These are phyloP conservation scores for Ischnura elegans DNA, from an alignment of 2,888 invertebrate species.

Conservation along the genomic window DNA sequence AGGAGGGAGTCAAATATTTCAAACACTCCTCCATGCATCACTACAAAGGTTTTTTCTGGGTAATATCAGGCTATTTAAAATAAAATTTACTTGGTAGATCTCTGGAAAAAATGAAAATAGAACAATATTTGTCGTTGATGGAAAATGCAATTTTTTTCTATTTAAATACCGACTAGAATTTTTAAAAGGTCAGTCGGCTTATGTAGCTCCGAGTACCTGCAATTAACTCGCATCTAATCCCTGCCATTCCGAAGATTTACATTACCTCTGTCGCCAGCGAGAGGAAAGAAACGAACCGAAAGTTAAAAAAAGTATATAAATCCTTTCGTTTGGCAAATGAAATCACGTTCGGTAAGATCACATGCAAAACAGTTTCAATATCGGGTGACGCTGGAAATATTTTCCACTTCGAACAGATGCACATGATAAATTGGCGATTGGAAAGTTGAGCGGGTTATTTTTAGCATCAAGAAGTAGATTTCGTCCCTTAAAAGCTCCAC, in stretches of 20 bases:
- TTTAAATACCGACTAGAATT: too few relatives aligned
- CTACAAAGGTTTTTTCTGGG: too few relatives aligned
- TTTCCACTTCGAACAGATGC: background rate
- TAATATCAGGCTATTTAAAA: too few relatives aligned
- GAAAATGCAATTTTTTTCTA: too few relatives aligned
- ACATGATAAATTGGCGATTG: background rate
- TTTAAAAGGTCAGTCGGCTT: too few relatives aligned
- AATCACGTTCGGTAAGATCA: background rate
- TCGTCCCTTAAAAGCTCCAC: background rate
- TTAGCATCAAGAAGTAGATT: background rate
- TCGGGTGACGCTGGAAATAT: background rate
- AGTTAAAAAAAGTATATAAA: background rate
- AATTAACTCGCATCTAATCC: background rate
- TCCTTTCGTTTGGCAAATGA: too few relatives aligned
- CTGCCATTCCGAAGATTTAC: background rate
- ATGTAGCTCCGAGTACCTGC: background rate
- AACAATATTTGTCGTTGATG: too few relatives aligned
- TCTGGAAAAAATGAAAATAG: too few relatives aligned
- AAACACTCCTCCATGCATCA: background rate
- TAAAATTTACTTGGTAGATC: too few relatives aligned
- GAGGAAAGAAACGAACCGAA: background rate
- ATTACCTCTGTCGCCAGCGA: background rate
- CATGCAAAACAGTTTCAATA: background rate
- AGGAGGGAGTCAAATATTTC: too few relatives aligned
- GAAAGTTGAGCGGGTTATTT: background rate